A percentile compares a stretch with the other conserved stretches of the same genome.
phyloP scores from a whole-genome alignment of 2,113 vertebrate species.

The Hemiscyllium ocellatum region DNA sequence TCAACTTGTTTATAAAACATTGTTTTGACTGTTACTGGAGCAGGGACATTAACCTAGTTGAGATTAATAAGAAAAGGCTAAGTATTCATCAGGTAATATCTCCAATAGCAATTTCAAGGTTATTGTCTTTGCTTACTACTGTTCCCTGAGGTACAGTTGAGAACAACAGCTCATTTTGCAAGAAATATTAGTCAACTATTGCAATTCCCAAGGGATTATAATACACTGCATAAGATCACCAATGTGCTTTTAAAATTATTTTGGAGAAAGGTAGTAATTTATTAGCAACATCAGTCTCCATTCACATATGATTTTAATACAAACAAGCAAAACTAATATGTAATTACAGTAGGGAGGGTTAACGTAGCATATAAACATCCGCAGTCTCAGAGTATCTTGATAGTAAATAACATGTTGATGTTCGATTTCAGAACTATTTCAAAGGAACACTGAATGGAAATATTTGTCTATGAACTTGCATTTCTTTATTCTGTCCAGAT shows the following conservation, averaged over 20 bases:
- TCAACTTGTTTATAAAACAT: not conserved
- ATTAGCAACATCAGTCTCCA: not conserved
- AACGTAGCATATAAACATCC: not conserved
- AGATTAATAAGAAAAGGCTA: not conserved
- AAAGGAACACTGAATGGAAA: not conserved
- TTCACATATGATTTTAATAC: conserved; percentile 11
- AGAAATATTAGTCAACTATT: not conserved
- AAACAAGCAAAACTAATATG: conserved; percentile 6
- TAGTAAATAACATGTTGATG: not conserved
- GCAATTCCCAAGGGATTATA: not conserved
- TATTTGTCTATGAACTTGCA: not conserved
- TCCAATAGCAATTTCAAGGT: not conserved
- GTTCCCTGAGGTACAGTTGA: not conserved
- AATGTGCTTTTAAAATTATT: not conserved
- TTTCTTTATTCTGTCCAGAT: not conserved
- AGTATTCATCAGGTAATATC: not conserved
- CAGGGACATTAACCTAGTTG: not conserved
- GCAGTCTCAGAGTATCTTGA: not conserved
- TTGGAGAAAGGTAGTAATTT: not conserved
- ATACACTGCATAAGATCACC: not conserved
- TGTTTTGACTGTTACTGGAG: not conserved
- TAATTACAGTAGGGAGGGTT: not conserved
- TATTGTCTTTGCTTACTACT: not conserved
- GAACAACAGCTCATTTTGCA: not conserved
- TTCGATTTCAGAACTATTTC: not conserved